Evolutionary conservation across 37 sponge, comb jelly and placozoan genomes (phyloP).

Genomic region (Beroe ovata): DNA sequence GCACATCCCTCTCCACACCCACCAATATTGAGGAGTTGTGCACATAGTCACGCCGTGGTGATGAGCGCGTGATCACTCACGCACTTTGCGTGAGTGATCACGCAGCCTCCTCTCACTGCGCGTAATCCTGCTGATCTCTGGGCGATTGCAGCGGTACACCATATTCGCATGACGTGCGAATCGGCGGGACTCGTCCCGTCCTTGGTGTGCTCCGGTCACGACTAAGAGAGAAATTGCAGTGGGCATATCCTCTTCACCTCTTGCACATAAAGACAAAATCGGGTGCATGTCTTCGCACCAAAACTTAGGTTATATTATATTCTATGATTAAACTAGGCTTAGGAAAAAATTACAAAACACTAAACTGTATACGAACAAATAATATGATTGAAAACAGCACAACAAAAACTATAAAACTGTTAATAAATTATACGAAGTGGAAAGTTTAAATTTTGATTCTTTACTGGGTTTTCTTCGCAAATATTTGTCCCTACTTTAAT

Average conservation of each 20-base stretch:
- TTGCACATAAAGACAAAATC: background rate
- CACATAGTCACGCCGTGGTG: constrained; percentile 19
- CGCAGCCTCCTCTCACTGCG: background rate
- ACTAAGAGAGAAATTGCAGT: background rate
- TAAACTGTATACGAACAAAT: constrained; percentile 36
- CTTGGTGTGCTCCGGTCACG: background rate
- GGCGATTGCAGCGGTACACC: background rate
- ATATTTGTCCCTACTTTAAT: too few relatives aligned
- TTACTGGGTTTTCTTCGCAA: background rate
- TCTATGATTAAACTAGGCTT: background rate
- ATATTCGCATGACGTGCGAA: background rate
- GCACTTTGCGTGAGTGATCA: background rate
- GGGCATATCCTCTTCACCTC: background rate
- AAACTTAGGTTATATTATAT: constrained; percentile 44
- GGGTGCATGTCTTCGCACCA: background rate
- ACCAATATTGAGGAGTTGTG: constrained; percentile 42
- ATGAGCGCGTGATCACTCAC: too few relatives aligned
- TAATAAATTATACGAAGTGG: background rate
- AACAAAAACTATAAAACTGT: background rate
- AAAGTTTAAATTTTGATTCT: background rate
- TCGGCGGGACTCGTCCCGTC: background rate
- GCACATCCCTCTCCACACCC: constrained; percentile 25
- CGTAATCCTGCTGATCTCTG: too few relatives aligned
- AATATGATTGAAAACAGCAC: background rate
- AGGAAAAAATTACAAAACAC: constrained; percentile 60